Conservation (phyloP, 2,888 invertebrate species). For the Temnothorax rugatulus region DNA sequence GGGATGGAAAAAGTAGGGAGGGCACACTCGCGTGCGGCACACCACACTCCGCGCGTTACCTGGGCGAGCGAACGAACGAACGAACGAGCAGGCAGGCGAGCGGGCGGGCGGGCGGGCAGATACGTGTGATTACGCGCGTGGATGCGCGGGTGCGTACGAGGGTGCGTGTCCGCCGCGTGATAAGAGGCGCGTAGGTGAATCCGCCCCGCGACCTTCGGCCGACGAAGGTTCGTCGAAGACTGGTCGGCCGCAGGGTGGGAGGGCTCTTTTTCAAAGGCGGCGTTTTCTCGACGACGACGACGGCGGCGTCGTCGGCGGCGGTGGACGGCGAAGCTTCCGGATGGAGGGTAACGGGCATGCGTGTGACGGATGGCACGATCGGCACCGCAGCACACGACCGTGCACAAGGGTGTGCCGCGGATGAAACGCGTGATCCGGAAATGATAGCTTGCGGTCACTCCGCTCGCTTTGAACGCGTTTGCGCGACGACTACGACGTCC, state of each 20-base stretch:
- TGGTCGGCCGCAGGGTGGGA: slow-evolving; percentile 65
- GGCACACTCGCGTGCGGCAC: not conserved
- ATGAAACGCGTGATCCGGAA: slow-evolving; percentile 54
- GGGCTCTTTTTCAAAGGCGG: slow-evolving; percentile 72
- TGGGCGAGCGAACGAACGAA: not conserved
- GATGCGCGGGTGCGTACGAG: not conserved
- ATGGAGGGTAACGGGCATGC: slow-evolving; percentile 77
- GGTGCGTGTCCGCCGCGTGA: slow-evolving; percentile 45
- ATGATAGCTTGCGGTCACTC: slow-evolving; percentile 35
- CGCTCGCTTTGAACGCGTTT: slow-evolving; percentile 33
- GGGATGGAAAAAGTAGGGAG: not conserved
- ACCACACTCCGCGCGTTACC: not conserved
- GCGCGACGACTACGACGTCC: too few species aligned
- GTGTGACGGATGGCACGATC: slow-evolving; percentile 71
- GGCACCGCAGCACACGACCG: slow-evolving; percentile 59
- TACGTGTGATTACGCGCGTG: not conserved
- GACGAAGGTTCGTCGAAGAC: slow-evolving; percentile 75
- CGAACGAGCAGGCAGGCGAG: not conserved
- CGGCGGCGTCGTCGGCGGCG: slow-evolving; percentile 24
- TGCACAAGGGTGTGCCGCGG: slow-evolving; percentile 71
- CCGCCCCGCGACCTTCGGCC: slow-evolving; percentile 61
- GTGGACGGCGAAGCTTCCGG: slow-evolving; percentile 72
- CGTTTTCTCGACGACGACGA: slow-evolving; percentile 71
- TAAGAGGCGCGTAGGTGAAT: slow-evolving; percentile 23
- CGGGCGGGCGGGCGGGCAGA: not conserved